phyloP scores from a whole-genome alignment of 2,797 vertebrate species.

The Enteromius argenteus region DNA sequence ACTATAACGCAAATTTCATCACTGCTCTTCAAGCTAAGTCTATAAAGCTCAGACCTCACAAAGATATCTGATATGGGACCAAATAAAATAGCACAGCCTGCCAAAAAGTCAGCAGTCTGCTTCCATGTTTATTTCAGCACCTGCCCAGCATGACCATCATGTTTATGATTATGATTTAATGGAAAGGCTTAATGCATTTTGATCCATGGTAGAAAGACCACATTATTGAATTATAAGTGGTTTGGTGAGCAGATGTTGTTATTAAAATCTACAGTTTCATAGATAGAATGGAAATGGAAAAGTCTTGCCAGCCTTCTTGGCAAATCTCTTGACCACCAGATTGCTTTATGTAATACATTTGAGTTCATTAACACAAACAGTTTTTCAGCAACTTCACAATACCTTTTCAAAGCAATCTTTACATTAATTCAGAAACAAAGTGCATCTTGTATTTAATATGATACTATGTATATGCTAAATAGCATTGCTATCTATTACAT shows the following conservation, averaged over 20 bases:
- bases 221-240: background rate
- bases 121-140: conserved; percentile 23
- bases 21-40: background rate
- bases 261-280: background rate
- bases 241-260: conserved; percentile 14
- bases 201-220: background rate
- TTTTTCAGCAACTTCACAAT: background rate
- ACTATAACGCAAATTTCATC: background rate
- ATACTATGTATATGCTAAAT: background rate
- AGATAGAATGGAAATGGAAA: conserved; percentile 1
- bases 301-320: background rate
- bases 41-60: conserved; percentile 30
- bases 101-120: conserved; percentile 1
- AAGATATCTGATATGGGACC: conserved; percentile 8
- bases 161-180: background rate
- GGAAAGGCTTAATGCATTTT: background rate
- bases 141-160: background rate
- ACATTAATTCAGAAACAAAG: background rate
- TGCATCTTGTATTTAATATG: background rate
- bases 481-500: no score
- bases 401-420: background rate
- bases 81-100: conserved; percentile 3
- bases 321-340: background rate
- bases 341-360: background rate
- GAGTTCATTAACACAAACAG: background rate